A percentile compares a stretch with the other conserved stretches of the same genome.
These are phyloP conservation scores for Subanguina moxae DNA, from an alignment of 1,140 invertebrate genomes.

Conservation along the genomic window DNA sequence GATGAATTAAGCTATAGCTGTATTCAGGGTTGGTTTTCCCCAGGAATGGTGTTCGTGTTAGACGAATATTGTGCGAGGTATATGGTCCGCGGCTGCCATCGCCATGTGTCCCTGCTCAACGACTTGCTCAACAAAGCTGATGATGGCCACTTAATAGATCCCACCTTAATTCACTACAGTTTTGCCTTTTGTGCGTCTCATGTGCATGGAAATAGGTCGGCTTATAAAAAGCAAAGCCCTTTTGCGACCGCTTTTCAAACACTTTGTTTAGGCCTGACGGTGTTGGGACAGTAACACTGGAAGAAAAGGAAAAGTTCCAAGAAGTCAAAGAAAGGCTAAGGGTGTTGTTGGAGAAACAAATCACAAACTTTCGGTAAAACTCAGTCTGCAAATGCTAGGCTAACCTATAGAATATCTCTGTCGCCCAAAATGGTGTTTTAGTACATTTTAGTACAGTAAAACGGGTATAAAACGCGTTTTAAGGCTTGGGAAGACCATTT, in stretches of 20 bases:
- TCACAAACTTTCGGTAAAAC: slow-evolving; percentile 84
- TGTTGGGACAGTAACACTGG: slow-evolving; percentile 90
- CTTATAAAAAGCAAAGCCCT: background rate
- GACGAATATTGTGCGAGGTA: slow-evolving; percentile 97
- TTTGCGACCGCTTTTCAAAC: background rate
- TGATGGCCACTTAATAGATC: slow-evolving; percentile 90
- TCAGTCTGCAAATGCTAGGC: too few species aligned
- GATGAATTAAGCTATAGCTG: too few species aligned
- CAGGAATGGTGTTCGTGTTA: slow-evolving; percentile 92
- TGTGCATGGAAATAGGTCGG: slow-evolving; percentile 73
- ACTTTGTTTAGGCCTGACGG: slow-evolving; percentile 78
- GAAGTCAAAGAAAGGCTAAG: slow-evolving; percentile 91
- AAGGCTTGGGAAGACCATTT: background rate
- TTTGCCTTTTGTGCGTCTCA: slow-evolving; percentile 98
- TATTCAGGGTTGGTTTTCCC: slow-evolving; percentile 86
- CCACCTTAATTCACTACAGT: slow-evolving; percentile 93
- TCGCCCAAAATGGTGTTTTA: too few species aligned
- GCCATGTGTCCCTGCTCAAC: slow-evolving; percentile 90
- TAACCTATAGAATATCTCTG: background rate
- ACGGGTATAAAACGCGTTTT: too few species aligned
- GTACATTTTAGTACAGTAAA: background rate
- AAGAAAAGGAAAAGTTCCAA: slow-evolving; percentile 95
- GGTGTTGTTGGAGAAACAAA: slow-evolving; percentile 89
- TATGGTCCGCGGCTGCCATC: slow-evolving; percentile 89
- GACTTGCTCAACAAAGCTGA: slow-evolving; percentile 92